Evolutionary conservation across 2,113 vertebrate genomes (phyloP), one percentile per base, ranked within the genome.

Genomic region (Menura novaehollandiae): DNA sequence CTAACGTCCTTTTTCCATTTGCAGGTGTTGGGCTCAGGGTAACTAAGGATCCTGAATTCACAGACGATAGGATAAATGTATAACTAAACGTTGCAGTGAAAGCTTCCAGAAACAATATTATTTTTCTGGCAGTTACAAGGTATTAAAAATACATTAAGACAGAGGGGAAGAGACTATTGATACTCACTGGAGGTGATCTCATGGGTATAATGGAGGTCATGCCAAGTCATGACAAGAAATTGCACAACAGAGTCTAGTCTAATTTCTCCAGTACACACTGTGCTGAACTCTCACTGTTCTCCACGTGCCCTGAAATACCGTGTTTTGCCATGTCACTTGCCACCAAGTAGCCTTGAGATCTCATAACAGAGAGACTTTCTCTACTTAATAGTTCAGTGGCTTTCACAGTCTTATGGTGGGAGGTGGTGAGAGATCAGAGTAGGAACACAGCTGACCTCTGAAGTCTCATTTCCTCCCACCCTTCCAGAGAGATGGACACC

Each of bases 91-190:
- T 64, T 94, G 69, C 86, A 79, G 92, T 72, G 66, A 95, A 92
- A 93, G 80, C 83, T 94, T 96, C 92, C 88, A 92, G 92, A 96
- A 96, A 93, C 37, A 72, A 52, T 91, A 60, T 78, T 73, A 93
- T 91, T 93, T 84, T 94, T 93, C 85, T 96, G 96, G 96, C 84
- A 84, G 84, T 78, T 87, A 81, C 6, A 22, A 53, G 51, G 9
- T 96, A 96, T 96, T 96, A 96, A 97, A 96, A 96, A 97, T 93
- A 92, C 88, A 96, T 95, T 80, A 96, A 84, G 85, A 80, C 49
- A 35, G 64, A 83, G 56, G 71, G 63, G 69, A 92, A 87, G 58
- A 93, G 62, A 49, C 80, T 94, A 96, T 92, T 94, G 96, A 88
- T 96, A 89, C 85, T 92, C 7, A 1, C 49, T 94, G 77, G 80